These are phyloP conservation scores for Aleadryas rufinucha DNA, from an alignment of 2,113 vertebrate genomes.

Conservation along the genomic window DNA sequence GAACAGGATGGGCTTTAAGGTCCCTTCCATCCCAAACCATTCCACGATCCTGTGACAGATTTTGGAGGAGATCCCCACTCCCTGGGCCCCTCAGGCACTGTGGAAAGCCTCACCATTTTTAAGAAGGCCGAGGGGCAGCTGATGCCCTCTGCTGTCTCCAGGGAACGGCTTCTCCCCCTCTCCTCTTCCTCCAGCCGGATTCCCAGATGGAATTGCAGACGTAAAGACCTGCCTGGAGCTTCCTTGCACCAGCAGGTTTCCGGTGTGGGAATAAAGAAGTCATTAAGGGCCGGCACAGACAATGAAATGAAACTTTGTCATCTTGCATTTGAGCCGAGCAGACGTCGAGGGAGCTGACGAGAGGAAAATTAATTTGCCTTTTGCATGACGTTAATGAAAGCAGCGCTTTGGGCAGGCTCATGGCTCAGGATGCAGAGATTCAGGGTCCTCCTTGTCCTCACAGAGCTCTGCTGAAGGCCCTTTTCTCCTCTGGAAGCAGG, in stretches of 20 bases:
- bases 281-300: not conserved
- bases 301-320: not conserved
- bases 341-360: not conserved
- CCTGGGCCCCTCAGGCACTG: not conserved
- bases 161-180: rapidly evolving
- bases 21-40: not conserved
- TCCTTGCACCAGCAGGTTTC: not conserved
- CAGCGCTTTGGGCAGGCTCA: not conserved
- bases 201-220: not conserved
- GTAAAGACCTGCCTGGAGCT: not conserved
- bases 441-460: rapidly evolving
- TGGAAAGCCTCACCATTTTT: rapidly evolving
- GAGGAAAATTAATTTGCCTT: not conserved
- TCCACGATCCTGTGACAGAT: rapidly evolving
- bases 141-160: not conserved
- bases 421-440: not conserved
- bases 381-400: rapidly evolving
- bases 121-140: not conserved
- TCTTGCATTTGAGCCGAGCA: not conserved
- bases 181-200: not conserved
- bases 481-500: not conserved
- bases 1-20: rapidly evolving
- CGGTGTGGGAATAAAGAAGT: not conserved
- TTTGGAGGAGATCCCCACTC: not conserved
- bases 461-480: not conserved